phyloP scores from a whole-genome alignment of 2,888 invertebrate species.

The Pterostichus niger region DNA sequence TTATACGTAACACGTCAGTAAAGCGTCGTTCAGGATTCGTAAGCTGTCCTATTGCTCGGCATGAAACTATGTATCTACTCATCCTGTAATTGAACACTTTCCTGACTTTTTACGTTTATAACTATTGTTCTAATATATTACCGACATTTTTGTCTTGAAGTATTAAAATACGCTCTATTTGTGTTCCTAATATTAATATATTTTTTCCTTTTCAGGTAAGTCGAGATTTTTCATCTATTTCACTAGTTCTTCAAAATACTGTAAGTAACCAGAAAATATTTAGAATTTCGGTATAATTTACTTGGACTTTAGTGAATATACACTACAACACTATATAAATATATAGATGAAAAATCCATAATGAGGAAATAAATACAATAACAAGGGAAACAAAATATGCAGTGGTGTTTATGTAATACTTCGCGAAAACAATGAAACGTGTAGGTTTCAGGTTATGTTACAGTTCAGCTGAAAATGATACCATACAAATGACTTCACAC shows the following conservation, averaged over 20 bases:
- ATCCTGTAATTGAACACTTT: too few species aligned
- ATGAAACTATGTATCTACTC: too few species aligned
- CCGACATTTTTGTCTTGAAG: too few species aligned
- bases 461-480: conserved; percentile 28
- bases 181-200: neutral
- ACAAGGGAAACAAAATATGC: neutral
- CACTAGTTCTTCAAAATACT: neutral
- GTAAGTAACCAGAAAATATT: conserved; percentile 31
- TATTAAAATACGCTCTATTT: too few species aligned
- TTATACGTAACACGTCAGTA: too few species aligned
- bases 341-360: too few species aligned
- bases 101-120: too few species aligned
- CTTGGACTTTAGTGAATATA: neutral
- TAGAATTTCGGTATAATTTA: neutral
- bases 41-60: too few species aligned
- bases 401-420: neutral
- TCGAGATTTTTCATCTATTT: neutral
- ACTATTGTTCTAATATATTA: too few species aligned
- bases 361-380: neutral
- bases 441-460: conserved; percentile 2
- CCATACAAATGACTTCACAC: conserved; percentile 32
- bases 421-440: conserved; percentile 9
- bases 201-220: conserved; percentile 28
- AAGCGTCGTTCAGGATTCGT: too few species aligned
- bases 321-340: neutral